Conservation (phyloP, 2,113 vertebrate genomes). For the Sapajus apella region DNA sequence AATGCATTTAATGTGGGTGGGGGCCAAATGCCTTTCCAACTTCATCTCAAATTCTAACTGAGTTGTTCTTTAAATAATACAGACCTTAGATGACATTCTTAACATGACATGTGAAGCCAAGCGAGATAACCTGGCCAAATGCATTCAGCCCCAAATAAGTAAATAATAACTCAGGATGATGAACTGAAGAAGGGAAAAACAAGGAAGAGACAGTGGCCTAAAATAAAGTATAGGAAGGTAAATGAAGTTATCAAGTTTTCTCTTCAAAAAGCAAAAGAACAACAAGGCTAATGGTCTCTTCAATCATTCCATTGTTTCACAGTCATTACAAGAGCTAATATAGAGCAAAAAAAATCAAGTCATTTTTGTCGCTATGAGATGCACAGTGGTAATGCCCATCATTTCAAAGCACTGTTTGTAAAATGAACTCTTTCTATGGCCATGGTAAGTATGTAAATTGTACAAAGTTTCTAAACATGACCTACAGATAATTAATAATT, state of each 20-base stretch:
- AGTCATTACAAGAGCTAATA: neutral
- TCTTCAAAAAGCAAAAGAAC: neutral
- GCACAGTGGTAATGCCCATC: neutral
- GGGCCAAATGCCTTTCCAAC: too few species aligned
- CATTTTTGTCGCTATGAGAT: neutral
- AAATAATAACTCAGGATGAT: neutral
- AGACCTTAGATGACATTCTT: neutral
- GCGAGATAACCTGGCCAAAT: neutral
- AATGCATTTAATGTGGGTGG: too few species aligned
- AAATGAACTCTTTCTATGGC: neutral
- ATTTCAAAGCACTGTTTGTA: neutral
- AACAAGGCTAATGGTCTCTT: neutral
- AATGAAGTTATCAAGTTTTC: neutral
- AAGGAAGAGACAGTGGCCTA: neutral
- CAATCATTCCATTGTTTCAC: neutral
- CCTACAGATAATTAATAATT: neutral
- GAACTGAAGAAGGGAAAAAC: neutral
- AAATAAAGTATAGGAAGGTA: neutral
- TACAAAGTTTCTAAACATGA: neutral
- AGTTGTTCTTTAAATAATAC: neutral
- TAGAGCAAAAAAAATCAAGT: neutral
- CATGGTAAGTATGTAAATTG: neutral
- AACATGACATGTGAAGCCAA: neutral
- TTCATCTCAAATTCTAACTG: neutral
- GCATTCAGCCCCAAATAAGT: neutral